These are phyloP conservation scores for Chrosomus eos DNA, from an alignment of 2,797 vertebrate genomes.

Conservation along the genomic window DNA sequence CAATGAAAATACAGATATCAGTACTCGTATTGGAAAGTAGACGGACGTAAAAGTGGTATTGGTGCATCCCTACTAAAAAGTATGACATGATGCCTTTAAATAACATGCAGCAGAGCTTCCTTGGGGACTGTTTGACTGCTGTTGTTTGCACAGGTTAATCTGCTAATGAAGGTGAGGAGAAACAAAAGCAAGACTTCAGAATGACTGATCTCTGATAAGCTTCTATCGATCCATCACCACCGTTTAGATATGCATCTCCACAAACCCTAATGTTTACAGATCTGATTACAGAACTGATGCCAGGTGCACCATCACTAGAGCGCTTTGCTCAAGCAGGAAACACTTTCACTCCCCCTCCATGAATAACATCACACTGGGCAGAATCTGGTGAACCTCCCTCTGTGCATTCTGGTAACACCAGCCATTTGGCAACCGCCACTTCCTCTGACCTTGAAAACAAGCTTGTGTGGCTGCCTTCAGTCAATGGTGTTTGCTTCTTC, in stretches of 20 bases:
- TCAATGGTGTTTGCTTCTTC: constrained; percentile 26
- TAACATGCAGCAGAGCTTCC: constrained; percentile 21
- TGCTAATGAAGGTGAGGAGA: constrained; percentile 47
- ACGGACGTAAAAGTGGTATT: too few species aligned
- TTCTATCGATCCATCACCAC: constrained; percentile 46
- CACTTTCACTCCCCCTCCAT: constrained; percentile 35
- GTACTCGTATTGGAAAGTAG: too few species aligned
- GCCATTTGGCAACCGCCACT: constrained; percentile 31
- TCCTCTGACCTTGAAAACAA: constrained; percentile 42
- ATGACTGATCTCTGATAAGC: constrained; percentile 64
- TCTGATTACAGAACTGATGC: constrained; percentile 15
- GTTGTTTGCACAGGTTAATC: constrained; percentile 23
- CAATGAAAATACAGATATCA: too few species aligned
- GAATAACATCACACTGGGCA: constrained; percentile 44
- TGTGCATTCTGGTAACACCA: constrained; percentile 36
- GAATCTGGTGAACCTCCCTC: constrained; percentile 40
- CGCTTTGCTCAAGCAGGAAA: constrained; percentile 11
- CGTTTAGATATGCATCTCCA: constrained; percentile 66
- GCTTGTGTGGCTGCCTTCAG: constrained; percentile 8
- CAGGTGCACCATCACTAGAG: constrained; percentile 30
- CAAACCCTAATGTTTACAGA: constrained; percentile 54
- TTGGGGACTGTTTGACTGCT: constrained; percentile 9
- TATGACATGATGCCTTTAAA: not conserved
- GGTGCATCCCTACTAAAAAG: not conserved
- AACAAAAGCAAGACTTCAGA: constrained; percentile 64